Evolutionary conservation across 2,888 invertebrate species (phyloP).

Genomic region (Drosophila nigritarsus): DNA sequence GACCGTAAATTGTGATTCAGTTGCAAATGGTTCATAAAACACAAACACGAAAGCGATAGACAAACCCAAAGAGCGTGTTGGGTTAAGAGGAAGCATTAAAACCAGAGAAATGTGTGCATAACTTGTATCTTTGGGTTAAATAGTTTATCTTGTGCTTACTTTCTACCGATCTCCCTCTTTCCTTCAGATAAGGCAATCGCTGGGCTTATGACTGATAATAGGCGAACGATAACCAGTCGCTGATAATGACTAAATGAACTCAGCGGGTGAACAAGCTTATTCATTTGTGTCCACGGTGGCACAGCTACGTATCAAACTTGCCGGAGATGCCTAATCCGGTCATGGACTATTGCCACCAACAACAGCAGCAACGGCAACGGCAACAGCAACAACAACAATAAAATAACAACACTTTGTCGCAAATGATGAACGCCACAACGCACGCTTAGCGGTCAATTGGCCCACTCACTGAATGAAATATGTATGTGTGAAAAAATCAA

Average conservation of each 20-base stretch:
- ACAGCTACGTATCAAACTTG: constrained; percentile 4
- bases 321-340: constrained; percentile 51
- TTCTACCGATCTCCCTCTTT: not conserved
- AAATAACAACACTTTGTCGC: constrained; percentile 26
- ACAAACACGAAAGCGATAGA: not conserved
- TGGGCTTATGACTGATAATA: constrained; percentile 20
- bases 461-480: constrained; percentile 22
- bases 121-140: not conserved
- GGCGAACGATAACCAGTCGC: constrained; percentile 19
- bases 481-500: constrained; percentile 10
- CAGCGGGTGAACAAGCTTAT: not conserved
- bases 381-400: constrained; percentile 1
- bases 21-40: not conserved
- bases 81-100: not conserved
- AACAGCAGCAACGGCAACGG: not conserved
- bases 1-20: not conserved
- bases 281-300: not conserved
- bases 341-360: constrained; percentile 42
- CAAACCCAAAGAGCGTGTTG: too few relatives aligned
- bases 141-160: not conserved
- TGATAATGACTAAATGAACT: constrained; percentile 12
- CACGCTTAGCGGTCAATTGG: constrained; percentile 34
- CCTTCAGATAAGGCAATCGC: constrained; percentile 9
- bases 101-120: not conserved
- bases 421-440: constrained; percentile 10